A percentile compares a stretch with the other conserved stretches of the same genome.
These are phyloP conservation scores for Agapostemon virescens DNA, from an alignment of 2,888 invertebrate species.

Conservation along the genomic window DNA sequence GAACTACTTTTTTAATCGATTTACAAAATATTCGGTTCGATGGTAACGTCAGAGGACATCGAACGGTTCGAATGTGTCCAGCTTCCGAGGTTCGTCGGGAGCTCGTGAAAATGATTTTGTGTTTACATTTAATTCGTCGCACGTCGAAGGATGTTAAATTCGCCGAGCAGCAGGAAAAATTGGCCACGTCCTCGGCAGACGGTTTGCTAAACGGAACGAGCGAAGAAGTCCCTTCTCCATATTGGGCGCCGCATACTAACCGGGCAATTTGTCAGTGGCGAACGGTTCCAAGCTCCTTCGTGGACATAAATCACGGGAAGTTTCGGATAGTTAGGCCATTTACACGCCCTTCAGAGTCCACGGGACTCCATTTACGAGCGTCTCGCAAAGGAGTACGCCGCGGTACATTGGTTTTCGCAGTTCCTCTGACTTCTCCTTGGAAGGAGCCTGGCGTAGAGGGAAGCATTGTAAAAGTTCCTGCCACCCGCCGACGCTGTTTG, in stretches of 20 bases:
- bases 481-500: constrained; percentile 68
- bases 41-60: background rate
- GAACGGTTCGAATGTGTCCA: background rate
- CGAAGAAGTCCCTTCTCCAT: constrained; percentile 5
- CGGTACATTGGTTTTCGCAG: constrained; percentile 40
- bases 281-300: constrained; percentile 56
- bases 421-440: constrained; percentile 49
- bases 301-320: constrained; percentile 70
- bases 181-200: background rate
- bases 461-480: constrained; percentile 34
- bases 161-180: constrained; percentile 10
- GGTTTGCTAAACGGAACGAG: background rate
- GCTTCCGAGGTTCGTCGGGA: background rate
- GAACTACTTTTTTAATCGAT: background rate
- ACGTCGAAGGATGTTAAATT: background rate
- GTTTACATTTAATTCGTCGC: background rate
- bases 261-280: constrained; percentile 72
- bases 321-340: constrained; percentile 61
- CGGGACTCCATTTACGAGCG: constrained; percentile 55
- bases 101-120: background rate
- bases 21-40: background rate
- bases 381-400: constrained; percentile 38
- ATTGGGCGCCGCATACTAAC: constrained; percentile 41
- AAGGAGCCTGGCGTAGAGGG: background rate
- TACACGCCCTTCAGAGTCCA: constrained; percentile 69